Conservation (phyloP, 2,797 vertebrate species). For the Spinibarbus caldwelli region DNA sequence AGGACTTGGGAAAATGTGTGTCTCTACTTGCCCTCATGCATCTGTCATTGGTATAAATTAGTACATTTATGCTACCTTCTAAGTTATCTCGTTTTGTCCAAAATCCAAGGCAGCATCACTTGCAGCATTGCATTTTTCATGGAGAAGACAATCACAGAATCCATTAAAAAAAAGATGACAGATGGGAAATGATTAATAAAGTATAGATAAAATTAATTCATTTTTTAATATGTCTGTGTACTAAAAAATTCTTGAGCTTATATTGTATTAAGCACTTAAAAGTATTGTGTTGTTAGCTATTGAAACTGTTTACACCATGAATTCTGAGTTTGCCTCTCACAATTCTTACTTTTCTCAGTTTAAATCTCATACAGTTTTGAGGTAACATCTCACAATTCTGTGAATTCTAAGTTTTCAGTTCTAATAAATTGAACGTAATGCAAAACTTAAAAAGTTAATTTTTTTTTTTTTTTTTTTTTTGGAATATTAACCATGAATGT, state of each 20-base stretch:
- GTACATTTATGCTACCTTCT: neutral
- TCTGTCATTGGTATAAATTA: neutral
- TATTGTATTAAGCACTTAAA: neutral
- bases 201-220: neutral
- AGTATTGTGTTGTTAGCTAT: neutral
- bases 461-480: too few species aligned
- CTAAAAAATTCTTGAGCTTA: neutral
- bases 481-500: neutral
- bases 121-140: neutral
- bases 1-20: slow-evolving; percentile 2
- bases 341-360: neutral
- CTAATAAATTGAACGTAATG: too few species aligned
- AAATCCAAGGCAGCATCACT: neutral
- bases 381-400: too few species aligned
- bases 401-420: neutral
- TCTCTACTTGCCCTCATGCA: neutral
- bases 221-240: neutral
- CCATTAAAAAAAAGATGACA: neutral
- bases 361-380: neutral
- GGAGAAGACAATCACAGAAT: neutral
- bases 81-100: neutral
- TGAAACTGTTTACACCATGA: too few species aligned
- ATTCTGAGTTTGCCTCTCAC: neutral
- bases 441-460: too few species aligned
- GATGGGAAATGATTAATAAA: neutral